Base-by-base conservation (phyloP, 2,113 vertebrate species). In the Trinectes maculatus region DNA sequence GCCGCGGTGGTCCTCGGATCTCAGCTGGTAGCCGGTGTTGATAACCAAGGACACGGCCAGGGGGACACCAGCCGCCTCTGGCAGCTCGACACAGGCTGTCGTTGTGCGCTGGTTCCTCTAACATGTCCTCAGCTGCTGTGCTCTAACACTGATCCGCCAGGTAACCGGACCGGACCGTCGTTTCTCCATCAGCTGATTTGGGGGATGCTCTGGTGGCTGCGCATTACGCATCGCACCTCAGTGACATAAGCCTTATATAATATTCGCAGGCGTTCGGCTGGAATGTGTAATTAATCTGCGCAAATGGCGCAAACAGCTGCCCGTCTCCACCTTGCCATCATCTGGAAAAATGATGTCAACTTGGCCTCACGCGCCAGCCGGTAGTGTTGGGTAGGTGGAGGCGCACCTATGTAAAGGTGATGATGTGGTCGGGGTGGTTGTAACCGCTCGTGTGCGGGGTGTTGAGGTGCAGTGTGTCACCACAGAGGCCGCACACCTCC, bases 231-330 rank as follows among this genome's bases (percentile, higher is more conserved):
- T 79, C 71, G 68, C 69, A 51, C 65, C 79, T 47, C 80, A 79
- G 77, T 84, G 75, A 83, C 82, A 82, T 88, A 81, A 87, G 70
- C 58, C 74, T 87, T 84, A 83, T 80, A 71, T 87, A 89, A 90
- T 85, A 53, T 82, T 77, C 44, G 39, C 57, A 61, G 5, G 36
- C 71, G 72, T 79, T 72, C 82, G 48, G 74, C 80, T 63, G 65
- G 58, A 67, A 70, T 76, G 25, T 62, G 43, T 43, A 26, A 60
- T 72, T 60, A 71, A 51, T 56, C 59, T 77, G 68, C 53, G 63
- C 48, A 67, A 51, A 8, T 80, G 71, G 83, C 72, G 75, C 83
- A 82, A 77, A 82, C 65, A 19, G 47, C 65, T 79, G 51, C 64
- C 24, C 1, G 33, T 52, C 40, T 64, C 56, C 70, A 60, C 63